Conservation (phyloP, 2,797 vertebrate genomes). For the Knipowitschia caucasica region DNA sequence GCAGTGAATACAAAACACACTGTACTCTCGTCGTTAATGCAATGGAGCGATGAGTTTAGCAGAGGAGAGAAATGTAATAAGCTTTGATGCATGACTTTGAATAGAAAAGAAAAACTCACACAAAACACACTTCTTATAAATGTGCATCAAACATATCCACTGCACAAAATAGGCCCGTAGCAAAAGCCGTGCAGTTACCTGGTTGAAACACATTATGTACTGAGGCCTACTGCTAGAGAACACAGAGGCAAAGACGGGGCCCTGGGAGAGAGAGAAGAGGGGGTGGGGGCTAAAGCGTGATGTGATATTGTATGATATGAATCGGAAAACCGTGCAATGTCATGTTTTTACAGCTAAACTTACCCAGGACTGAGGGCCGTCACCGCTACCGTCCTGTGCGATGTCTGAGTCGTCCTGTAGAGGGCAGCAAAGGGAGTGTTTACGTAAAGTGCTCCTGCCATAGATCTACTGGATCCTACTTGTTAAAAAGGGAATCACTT, state of each 20-base stretch:
- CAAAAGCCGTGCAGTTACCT: constrained; percentile 70
- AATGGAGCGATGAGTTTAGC: not conserved
- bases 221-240: constrained; percentile 70
- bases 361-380: constrained; percentile 68
- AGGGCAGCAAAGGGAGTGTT: constrained; percentile 7
- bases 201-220: constrained; percentile 79
- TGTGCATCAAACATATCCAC: constrained; percentile 28
- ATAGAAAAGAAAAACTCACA: constrained; percentile 3
- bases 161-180: constrained; percentile 37
- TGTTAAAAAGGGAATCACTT: no score
- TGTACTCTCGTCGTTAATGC: not conserved
- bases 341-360: constrained; percentile 24
- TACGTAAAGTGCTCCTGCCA: no score
- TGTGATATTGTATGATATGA: constrained; percentile 17
- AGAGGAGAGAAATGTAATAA: constrained; percentile 6
- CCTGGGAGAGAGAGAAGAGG: constrained; percentile 56
- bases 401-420: constrained; percentile 55
- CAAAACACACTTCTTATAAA: constrained; percentile 6
- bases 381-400: constrained; percentile 13
- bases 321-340: constrained; percentile 6
- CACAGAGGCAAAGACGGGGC: constrained; percentile 80
- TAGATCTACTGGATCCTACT: no score
- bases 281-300: constrained; percentile 23
- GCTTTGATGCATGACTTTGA: constrained; percentile 14
- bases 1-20: not conserved